Evolutionary conservation across 2,113 vertebrate genomes (phyloP).

Genomic region (Lutjanus erythropterus): DNA sequence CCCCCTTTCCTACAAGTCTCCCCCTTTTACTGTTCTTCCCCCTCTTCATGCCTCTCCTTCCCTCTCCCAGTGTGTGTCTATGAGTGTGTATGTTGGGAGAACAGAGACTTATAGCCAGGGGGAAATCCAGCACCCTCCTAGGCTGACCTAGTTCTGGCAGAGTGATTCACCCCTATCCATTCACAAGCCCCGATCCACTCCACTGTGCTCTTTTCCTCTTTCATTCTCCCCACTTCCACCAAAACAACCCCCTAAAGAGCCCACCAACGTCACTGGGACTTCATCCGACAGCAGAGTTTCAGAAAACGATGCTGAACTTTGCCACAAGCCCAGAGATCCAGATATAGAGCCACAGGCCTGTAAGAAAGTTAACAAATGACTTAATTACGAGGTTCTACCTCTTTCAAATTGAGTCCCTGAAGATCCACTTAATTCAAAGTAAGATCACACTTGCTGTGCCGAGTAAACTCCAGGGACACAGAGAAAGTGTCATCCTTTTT

Average conservation of each 20-base stretch:
- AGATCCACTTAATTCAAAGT: conserved; percentile 53
- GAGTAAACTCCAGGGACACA: conserved; percentile 32
- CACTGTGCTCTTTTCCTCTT: conserved; percentile 13
- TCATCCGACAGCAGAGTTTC: conserved; percentile 39
- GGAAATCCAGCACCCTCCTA: conserved; percentile 75
- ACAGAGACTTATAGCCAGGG: conserved; percentile 71
- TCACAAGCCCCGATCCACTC: conserved; percentile 60
- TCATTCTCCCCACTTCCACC: conserved; percentile 32
- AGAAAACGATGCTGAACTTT: conserved; percentile 31
- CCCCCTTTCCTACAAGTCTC: conserved; percentile 36
- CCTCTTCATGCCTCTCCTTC: conserved; percentile 29
- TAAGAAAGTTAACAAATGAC: conserved; percentile 56
- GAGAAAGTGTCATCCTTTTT: conserved; percentile 11
- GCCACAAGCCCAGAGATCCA: conserved; percentile 38
- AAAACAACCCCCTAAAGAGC: conserved; percentile 57
- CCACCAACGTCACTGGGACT: conserved; percentile 46
- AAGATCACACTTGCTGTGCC: background rate
- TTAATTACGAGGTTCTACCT: conserved; percentile 62
- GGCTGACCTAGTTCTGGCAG: conserved; percentile 81
- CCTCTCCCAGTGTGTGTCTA: conserved; percentile 11
- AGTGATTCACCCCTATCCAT: conserved; percentile 78
- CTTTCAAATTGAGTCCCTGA: conserved; percentile 61
- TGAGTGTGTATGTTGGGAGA: conserved; percentile 17
- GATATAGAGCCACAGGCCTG: conserved; percentile 4
- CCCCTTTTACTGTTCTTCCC: conserved; percentile 13